A percentile compares a stretch with the other conserved stretches of the same genome.
Conservation (phyloP, 2,797 vertebrate genomes). For the Aphelocoma californica region DNA sequence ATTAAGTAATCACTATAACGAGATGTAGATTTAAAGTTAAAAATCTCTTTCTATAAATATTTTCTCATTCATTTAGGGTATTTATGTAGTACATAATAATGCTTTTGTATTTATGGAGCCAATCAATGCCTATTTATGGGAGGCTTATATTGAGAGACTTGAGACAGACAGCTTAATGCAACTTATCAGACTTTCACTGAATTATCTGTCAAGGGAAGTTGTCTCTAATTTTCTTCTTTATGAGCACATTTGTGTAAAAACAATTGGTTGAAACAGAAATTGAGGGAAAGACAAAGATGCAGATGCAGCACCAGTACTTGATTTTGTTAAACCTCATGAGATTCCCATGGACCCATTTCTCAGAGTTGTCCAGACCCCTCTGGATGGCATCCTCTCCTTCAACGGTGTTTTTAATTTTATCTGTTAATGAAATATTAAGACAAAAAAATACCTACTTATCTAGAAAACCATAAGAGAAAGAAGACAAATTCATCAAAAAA, state of each 20-base stretch:
- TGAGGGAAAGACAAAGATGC: background rate
- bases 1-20: background rate
- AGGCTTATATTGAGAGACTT: background rate
- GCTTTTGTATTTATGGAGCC: background rate
- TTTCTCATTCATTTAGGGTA: background rate
- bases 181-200: background rate
- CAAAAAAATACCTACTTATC: accelerated
- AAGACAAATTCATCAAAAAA: background rate
- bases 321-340: background rate
- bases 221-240: background rate
- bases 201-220: background rate
- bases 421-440: background rate
- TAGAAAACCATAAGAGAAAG: background rate
- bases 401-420: background rate
- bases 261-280: background rate
- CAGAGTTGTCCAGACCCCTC: background rate
- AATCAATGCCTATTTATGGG: background rate
- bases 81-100: background rate
- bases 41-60: background rate
- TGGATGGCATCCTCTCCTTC: background rate
- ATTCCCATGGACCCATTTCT: background rate
- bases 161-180: background rate
- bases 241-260: background rate
- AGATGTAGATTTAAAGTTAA: background rate
- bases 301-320: background rate